Conservation (phyloP, 2,888 invertebrate genomes). For the Tineola bisselliella region DNA sequence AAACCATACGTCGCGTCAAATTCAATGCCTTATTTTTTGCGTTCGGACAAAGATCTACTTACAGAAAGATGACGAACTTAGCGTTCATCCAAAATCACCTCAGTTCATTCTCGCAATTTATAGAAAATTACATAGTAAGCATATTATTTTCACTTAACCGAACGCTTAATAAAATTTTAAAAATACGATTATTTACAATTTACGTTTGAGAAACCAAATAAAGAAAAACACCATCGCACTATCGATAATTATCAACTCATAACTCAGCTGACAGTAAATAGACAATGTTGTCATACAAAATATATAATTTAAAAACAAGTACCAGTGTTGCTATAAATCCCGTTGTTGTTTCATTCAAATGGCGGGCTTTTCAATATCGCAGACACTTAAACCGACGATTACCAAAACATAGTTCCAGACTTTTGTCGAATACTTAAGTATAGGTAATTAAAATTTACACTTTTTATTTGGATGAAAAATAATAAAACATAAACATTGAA, state of each 20-base stretch:
- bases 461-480: not conserved
- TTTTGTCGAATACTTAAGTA: no score
- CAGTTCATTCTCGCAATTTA: not conserved
- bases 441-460: no score
- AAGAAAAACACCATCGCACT: constrained; percentile 4
- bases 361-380: no score
- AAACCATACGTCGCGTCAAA: constrained; percentile 23
- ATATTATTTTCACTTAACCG: not conserved
- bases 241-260: constrained; percentile 16
- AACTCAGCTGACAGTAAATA: constrained; percentile 19
- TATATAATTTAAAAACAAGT: not conserved
- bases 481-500: not conserved
- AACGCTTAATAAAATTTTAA: not conserved
- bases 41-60: constrained; percentile 46
- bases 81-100: not conserved
- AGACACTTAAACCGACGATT: no score
- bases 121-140: not conserved
- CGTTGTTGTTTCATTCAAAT: no score
- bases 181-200: not conserved
- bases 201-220: not conserved
- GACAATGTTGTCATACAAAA: not conserved
- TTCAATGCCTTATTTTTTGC: constrained; percentile 40
- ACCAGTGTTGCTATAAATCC: not conserved
- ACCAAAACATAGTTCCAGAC: no score
- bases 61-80: constrained; percentile 6